Conservation (phyloP, 30 jellyfish, hydroid and myxozoan species). For the Aurelia coerulea region DNA sequence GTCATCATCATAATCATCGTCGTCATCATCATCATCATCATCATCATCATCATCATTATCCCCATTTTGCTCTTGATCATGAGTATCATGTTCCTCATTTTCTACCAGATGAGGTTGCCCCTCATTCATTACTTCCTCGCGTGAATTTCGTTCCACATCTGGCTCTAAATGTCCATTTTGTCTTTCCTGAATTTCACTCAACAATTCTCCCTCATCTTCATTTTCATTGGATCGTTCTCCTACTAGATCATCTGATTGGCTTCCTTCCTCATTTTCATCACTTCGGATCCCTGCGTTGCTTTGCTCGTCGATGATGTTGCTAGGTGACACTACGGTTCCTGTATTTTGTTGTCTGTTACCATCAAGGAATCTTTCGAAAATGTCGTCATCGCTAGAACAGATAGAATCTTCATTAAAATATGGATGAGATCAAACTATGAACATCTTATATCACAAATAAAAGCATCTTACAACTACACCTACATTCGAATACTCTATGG, state of each 20-base stretch:
- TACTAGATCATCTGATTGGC: background rate
- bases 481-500: too few relatives aligned
- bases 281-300: background rate
- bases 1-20: background rate
- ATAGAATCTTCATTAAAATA: background rate
- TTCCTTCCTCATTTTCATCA: background rate
- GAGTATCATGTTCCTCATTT: too few relatives aligned
- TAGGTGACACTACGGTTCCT: background rate
- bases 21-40: background rate
- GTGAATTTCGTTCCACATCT: too few relatives aligned
- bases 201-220: background rate
- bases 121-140: too few relatives aligned
- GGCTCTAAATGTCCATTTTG: too few relatives aligned
- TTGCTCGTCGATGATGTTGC: background rate
- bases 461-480: background rate
- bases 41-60: background rate
- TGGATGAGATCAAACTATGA: background rate
- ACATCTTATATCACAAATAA: background rate
- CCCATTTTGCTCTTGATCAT: too few relatives aligned
- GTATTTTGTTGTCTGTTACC: slow-evolving; percentile 1
- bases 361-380: slow-evolving; percentile 15
- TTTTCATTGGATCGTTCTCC: background rate
- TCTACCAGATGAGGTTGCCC: too few relatives aligned
- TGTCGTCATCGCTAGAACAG: slow-evolving; percentile 33
- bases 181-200: background rate